Percentiles rank a stretch among this genome's conserved stretches.
These are phyloP conservation scores for Pelusios castaneus DNA, from an alignment of 2,113 vertebrate genomes.

Conservation along the genomic window DNA sequence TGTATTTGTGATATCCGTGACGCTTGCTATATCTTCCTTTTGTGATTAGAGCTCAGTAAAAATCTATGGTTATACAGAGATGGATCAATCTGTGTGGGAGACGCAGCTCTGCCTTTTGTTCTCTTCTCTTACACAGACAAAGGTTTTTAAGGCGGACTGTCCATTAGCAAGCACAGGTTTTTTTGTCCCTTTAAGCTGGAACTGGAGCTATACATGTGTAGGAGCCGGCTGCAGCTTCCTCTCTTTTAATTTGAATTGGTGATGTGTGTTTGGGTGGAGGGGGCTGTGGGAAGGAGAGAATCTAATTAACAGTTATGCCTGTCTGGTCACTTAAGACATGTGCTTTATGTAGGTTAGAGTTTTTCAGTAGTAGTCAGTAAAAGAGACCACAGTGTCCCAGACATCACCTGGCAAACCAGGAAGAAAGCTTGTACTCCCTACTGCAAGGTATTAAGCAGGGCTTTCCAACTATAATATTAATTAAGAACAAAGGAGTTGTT, in stretches of 20 bases:
- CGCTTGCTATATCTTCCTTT: background rate
- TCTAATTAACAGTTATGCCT: background rate
- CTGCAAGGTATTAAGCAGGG: background rate
- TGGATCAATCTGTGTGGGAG: background rate
- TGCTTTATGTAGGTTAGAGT: background rate
- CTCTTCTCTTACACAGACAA: slow-evolving; percentile 65
- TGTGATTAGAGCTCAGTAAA: background rate
- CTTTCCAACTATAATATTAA: background rate
- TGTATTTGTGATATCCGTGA: background rate
- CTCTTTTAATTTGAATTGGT: background rate
- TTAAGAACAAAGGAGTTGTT: slow-evolving; percentile 50
- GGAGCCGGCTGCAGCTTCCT: background rate
- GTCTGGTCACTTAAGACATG: background rate
- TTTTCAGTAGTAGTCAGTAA: background rate
- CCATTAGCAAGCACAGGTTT: background rate
- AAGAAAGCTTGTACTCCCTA: accelerated
- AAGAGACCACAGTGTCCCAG: background rate
- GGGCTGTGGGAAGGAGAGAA: background rate
- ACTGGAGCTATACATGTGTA: background rate
- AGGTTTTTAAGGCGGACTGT: slow-evolving; percentile 44
- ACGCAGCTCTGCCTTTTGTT: slow-evolving; percentile 74
- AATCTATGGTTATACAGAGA: background rate
- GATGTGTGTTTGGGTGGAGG: background rate
- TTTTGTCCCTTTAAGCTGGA: background rate
- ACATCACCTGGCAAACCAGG: background rate